Conservation (phyloP, 1,140 invertebrate species). For the Drosophila rufa region DNA sequence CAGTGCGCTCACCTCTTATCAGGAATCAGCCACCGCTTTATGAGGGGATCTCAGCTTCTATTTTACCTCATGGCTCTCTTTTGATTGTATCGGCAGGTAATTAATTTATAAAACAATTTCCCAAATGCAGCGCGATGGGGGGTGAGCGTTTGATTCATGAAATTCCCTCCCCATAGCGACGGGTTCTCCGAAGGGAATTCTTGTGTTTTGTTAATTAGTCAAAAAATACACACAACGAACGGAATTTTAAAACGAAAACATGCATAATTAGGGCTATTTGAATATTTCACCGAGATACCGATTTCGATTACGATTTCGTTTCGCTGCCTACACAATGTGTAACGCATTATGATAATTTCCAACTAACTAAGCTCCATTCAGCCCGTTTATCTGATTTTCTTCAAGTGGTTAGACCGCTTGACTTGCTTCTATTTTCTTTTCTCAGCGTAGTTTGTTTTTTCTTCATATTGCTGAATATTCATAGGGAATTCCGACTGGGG, state of each 20-base stretch:
- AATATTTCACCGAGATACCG: constrained; percentile 8
- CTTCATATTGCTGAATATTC: constrained; percentile 55
- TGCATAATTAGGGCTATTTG: constrained; percentile 13
- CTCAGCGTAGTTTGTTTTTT: background rate
- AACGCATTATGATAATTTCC: constrained; percentile 38
- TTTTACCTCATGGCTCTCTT: constrained; percentile 1
- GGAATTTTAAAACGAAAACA: constrained; percentile 9
- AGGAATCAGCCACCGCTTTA: background rate
- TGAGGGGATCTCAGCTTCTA: background rate
- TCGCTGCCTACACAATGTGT: constrained; percentile 68
- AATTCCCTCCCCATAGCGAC: background rate
- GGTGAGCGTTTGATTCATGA: background rate
- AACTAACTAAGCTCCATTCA: constrained; percentile 34
- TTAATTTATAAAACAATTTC: constrained; percentile 23
- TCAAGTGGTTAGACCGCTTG: constrained; percentile 53
- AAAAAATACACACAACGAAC: constrained; percentile 13
- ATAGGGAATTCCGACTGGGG: constrained; percentile 33
- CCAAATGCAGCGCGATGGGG: constrained; percentile 6
- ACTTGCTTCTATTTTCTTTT: constrained; percentile 12
- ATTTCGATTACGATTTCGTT: constrained; percentile 18
- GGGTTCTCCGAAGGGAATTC: constrained; percentile 3
- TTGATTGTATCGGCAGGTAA: constrained; percentile 15
- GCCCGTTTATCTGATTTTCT: constrained; percentile 70
- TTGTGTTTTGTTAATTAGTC: constrained; percentile 20
- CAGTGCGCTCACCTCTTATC: background rate